Conservation (phyloP, 2,113 vertebrate species). For the Hemiprocne comata region DNA sequence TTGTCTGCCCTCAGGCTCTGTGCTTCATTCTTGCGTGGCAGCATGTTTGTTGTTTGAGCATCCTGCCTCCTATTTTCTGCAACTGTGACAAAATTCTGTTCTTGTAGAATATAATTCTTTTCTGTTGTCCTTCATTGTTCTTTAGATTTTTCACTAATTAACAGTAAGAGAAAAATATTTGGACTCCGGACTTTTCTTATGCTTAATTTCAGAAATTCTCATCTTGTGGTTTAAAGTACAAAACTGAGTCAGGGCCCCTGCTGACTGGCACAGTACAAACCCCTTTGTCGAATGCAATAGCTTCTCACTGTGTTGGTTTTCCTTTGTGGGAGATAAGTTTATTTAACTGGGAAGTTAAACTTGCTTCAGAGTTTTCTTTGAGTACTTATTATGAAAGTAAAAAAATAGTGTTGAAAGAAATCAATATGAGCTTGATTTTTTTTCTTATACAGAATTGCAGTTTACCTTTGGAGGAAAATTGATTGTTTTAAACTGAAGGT, state of each 20-base stretch:
- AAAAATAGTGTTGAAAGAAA: background rate
- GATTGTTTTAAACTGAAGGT: background rate
- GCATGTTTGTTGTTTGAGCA: background rate
- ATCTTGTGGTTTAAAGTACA: background rate
- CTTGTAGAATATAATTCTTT: background rate
- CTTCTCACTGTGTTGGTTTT: background rate
- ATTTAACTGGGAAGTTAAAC: background rate
- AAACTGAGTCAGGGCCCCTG: background rate
- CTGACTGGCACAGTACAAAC: background rate
- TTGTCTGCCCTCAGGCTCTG: background rate
- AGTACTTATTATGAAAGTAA: background rate
- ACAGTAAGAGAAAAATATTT: background rate
- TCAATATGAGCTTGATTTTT: rapidly evolving
- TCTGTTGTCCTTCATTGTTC: background rate
- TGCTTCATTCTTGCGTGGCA: background rate
- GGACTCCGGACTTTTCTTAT: background rate
- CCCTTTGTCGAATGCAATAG: background rate
- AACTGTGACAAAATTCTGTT: background rate
- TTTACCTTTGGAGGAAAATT: background rate
- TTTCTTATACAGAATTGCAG: background rate
- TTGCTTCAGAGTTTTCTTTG: background rate
- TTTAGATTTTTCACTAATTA: background rate
- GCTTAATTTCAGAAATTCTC: background rate
- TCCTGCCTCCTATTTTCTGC: background rate
- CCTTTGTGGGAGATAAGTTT: background rate